Evolutionary conservation across 2,888 invertebrate species (phyloP).

Genomic region (Nomada fucata): DNA sequence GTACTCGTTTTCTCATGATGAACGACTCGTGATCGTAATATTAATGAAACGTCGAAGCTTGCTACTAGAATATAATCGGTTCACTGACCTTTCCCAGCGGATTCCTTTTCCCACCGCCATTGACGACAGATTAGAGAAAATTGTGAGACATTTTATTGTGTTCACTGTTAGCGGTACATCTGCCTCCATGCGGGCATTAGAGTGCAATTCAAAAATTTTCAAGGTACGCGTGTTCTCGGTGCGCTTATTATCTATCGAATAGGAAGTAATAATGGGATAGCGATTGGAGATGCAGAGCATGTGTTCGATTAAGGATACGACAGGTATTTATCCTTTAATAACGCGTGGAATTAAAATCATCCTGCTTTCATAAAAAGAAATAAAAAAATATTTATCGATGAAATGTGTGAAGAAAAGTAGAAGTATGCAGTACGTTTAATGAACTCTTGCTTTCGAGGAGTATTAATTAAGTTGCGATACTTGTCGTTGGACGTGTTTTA

Average conservation of each 20-base stretch:
- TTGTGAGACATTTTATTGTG: conserved; percentile 36
- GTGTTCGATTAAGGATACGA: not conserved
- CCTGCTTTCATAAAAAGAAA: not conserved
- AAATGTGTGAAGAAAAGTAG: conserved; percentile 1
- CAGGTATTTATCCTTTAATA: no score
- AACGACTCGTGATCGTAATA: conserved; percentile 7
- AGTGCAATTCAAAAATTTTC: conserved; percentile 27
- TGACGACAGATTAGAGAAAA: conserved; percentile 39
- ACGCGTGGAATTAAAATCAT: no score
- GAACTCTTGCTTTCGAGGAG: conserved; percentile 51
- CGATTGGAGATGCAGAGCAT: not conserved
- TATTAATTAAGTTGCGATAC: conserved; percentile 10
- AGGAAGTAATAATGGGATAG: not conserved
- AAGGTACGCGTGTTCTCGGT: conserved; percentile 3
- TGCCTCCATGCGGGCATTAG: conserved; percentile 4
- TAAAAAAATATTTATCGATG: not conserved
- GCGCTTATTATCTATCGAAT: conserved; percentile 10
- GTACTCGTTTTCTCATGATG: not conserved
- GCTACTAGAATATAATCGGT: conserved; percentile 16
- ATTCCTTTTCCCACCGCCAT: conserved; percentile 31
- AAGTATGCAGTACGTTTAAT: not conserved
- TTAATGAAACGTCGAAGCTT: conserved; percentile 34
- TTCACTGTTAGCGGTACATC: conserved; percentile 4
- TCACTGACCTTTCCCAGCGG: conserved; percentile 27
- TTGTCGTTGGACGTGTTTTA: conserved; percentile 24